Evolutionary conservation across 2,888 invertebrate species (phyloP).

Genomic region (Parasteatoda lunata): DNA sequence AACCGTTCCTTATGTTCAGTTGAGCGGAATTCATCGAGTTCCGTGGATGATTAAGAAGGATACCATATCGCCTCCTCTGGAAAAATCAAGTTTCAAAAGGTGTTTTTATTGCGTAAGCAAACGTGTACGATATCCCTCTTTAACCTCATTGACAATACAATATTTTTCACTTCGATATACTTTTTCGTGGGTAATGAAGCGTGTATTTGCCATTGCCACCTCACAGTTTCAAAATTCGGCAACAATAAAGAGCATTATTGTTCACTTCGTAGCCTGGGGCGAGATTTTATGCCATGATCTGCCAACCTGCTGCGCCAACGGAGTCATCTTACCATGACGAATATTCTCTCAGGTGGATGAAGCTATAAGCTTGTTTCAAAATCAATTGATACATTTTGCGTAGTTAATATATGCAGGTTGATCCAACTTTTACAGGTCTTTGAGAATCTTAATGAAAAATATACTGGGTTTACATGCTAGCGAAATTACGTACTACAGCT

Average conservation of each 20-base stretch:
- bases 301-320: background rate
- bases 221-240: constrained; percentile 37
- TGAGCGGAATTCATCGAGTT: constrained; percentile 55
- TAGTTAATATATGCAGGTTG: no score
- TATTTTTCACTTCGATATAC: constrained; percentile 48
- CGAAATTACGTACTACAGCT: no score
- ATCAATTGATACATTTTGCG: no score
- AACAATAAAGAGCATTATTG: constrained; percentile 7
- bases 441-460: no score
- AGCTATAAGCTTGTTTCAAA: no score
- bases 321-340: constrained; percentile 2
- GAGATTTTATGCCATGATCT: constrained; percentile 13
- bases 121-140: constrained; percentile 63
- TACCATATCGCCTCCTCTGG: constrained; percentile 26
- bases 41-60: constrained; percentile 32
- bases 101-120: constrained; percentile 49
- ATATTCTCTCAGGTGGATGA: background rate
- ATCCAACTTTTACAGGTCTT: no score
- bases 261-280: constrained; percentile 10
- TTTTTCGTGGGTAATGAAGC: constrained; percentile 58
- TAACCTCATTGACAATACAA: constrained; percentile 62
- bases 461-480: no score
- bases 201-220: constrained; percentile 24
- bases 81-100: constrained; percentile 45
- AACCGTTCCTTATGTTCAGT: constrained; percentile 43